Conservation (phyloP, 2,888 invertebrate species). For the Melanostoma mellinum region DNA sequence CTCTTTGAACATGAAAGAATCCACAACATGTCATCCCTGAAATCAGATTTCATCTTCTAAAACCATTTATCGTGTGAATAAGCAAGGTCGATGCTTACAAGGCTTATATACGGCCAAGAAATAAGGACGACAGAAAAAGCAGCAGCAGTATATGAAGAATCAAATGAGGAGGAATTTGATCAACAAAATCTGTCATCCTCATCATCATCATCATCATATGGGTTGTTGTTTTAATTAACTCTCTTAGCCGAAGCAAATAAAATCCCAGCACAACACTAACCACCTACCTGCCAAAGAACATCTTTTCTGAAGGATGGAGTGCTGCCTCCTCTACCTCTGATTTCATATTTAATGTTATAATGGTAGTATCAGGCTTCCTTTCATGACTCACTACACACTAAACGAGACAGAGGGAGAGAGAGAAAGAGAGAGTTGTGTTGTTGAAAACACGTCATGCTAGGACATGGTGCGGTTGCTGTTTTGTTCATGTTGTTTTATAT, state of each 20-base stretch:
- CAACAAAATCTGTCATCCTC: conserved; percentile 49
- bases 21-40: not conserved
- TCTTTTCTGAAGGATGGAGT: conserved; percentile 33
- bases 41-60: not conserved
- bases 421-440: conserved; percentile 20
- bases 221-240: conserved; percentile 64
- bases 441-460: conserved; percentile 51
- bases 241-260: conserved; percentile 34
- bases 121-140: conserved; percentile 3
- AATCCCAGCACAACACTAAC: conserved; percentile 9
- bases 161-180: conserved; percentile 30
- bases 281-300: not conserved
- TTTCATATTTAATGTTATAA: conserved; percentile 65
- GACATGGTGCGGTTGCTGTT: conserved; percentile 20
- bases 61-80: conserved; percentile 15
- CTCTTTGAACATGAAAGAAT: conserved; percentile 9
- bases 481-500: conserved; percentile 20
- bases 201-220: not conserved
- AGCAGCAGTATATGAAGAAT: conserved; percentile 19
- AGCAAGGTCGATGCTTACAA: conserved; percentile 51
- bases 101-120: not conserved
- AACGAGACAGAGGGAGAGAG: conserved; percentile 49
- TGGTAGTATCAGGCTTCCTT: conserved; percentile 7
- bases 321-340: conserved; percentile 26
- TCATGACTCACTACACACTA: not conserved